Conservation (phyloP, 2,888 invertebrate genomes). For the Netelia inedita region DNA sequence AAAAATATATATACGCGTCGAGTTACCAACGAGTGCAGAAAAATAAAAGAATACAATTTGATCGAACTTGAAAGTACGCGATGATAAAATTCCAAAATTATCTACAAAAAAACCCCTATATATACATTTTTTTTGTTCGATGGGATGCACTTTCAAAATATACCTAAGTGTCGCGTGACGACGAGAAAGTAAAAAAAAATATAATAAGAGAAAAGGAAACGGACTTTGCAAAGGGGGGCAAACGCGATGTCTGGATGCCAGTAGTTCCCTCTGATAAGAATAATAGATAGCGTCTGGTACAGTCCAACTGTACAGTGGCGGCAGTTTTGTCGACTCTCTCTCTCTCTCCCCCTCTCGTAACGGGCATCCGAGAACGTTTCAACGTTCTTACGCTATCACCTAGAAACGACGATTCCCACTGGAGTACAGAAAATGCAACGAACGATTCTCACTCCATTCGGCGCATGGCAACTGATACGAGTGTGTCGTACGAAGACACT, state of each 20-base stretch:
- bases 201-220: background rate
- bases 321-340: constrained; percentile 1
- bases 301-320: background rate
- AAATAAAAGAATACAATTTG: too few relatives aligned
- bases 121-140: too few relatives aligned
- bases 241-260: constrained; percentile 21
- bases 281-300: background rate
- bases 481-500: background rate
- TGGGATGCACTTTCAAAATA: too few relatives aligned
- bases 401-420: background rate
- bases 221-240: constrained; percentile 9
- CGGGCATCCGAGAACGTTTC: constrained; percentile 46
- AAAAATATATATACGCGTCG: too few relatives aligned
- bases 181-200: constrained; percentile 9
- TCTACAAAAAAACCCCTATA: too few relatives aligned
- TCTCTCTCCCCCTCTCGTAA: background rate
- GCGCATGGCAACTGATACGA: background rate
- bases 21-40: too few relatives aligned
- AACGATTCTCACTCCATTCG: constrained; percentile 25
- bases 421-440: constrained; percentile 12
- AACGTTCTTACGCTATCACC: constrained; percentile 42
- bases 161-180: too few relatives aligned
- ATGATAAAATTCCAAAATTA: too few relatives aligned
- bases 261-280: constrained; percentile 12
- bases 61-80: too few relatives aligned